phyloP scores from a whole-genome alignment of 2,113 vertebrate species.

The Madoqua kirkii region DNA sequence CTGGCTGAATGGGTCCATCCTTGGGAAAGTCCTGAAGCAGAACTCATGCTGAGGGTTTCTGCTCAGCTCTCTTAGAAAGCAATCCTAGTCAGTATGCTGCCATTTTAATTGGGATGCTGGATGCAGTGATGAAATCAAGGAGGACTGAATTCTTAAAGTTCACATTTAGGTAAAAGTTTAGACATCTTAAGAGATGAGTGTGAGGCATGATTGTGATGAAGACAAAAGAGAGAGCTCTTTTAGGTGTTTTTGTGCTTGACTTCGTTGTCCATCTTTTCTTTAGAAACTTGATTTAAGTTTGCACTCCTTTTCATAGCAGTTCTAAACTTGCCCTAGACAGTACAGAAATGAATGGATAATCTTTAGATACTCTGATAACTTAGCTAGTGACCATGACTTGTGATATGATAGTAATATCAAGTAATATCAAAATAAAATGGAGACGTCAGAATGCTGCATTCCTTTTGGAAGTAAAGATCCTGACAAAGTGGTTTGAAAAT shows the following conservation, averaged over 20 bases:
- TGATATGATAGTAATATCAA: not conserved
- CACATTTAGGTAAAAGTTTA: not conserved
- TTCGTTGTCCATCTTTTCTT: not conserved
- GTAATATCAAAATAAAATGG: not conserved
- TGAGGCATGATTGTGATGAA: not conserved
- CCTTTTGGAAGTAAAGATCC: not conserved
- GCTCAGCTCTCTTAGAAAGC: not conserved
- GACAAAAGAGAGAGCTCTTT: not conserved
- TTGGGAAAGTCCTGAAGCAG: not conserved
- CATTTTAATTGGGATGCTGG: not conserved
- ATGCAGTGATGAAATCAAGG: not conserved
- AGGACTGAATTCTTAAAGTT: slow-evolving; percentile 8
- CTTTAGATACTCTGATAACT: not conserved
- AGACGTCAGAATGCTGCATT: not conserved
- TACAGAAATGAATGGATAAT: not conserved
- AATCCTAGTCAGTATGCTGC: not conserved
- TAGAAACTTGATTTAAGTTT: not conserved
- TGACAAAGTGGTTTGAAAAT: not conserved
- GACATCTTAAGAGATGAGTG: not conserved
- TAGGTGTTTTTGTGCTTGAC: not conserved
- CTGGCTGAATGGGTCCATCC: not conserved
- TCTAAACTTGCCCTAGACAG: not conserved
- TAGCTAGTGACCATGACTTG: not conserved
- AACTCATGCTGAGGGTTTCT: not conserved
- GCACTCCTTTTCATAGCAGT: not conserved